Conservation (phyloP, 2,888 invertebrate genomes). For the Myopa testacea region DNA sequence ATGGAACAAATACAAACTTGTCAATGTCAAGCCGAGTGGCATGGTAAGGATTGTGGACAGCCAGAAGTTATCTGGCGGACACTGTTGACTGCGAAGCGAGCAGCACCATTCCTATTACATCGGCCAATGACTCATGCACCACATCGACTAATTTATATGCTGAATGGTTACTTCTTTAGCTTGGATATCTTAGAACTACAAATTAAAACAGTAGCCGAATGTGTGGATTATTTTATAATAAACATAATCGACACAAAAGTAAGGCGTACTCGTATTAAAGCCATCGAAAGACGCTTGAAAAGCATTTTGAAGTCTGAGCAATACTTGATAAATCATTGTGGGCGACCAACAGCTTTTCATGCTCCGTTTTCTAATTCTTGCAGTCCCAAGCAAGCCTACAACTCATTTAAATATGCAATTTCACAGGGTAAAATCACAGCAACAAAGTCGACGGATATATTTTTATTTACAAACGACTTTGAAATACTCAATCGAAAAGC, state of each 20-base stretch:
- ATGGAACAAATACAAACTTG: slow-evolving; percentile 64
- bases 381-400: slow-evolving; percentile 55
- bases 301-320: slow-evolving; percentile 49
- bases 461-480: slow-evolving; percentile 72
- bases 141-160: slow-evolving; percentile 72
- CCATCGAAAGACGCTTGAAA: slow-evolving; percentile 64
- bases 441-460: slow-evolving; percentile 70
- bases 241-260: slow-evolving; percentile 54
- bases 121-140: slow-evolving; percentile 45
- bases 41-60: slow-evolving; percentile 75
- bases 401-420: slow-evolving; percentile 23
- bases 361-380: slow-evolving; percentile 49
- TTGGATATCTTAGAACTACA: slow-evolving; percentile 73
- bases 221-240: slow-evolving; percentile 76
- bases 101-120: slow-evolving; percentile 54
- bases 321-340: slow-evolving; percentile 55
- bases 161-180: slow-evolving; percentile 70
- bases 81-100: slow-evolving; percentile 70
- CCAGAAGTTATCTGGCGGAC: slow-evolving; percentile 78
- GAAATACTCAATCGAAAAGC: slow-evolving; percentile 74
- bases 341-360: not conserved
- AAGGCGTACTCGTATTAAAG: slow-evolving; percentile 41
- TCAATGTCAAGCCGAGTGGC: slow-evolving; percentile 74
- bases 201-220: slow-evolving; percentile 72
- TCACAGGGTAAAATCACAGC: not conserved